Evolutionary conservation across 2,113 vertebrate species (phyloP).

Genomic region (Coreoperca whiteheadi): DNA sequence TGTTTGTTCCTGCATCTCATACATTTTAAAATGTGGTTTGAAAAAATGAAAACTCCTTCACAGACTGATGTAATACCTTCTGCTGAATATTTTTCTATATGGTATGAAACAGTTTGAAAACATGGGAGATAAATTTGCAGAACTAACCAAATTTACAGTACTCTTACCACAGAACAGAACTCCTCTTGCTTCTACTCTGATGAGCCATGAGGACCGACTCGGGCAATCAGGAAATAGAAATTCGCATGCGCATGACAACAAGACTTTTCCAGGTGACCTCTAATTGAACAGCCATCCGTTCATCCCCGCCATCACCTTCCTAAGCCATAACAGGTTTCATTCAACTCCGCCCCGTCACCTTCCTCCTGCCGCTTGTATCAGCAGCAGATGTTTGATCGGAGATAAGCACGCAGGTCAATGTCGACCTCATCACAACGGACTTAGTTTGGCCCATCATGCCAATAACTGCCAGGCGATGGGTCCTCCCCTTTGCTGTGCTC

Average conservation of each 20-base stretch:
- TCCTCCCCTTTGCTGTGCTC: constrained; percentile 59
- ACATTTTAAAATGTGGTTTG: constrained; percentile 59
- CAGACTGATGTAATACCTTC: constrained; percentile 46
- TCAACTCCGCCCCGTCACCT: constrained; percentile 38
- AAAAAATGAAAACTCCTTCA: constrained; percentile 59
- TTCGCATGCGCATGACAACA: constrained; percentile 65
- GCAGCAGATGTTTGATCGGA: constrained; percentile 80
- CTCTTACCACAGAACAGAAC: neutral
- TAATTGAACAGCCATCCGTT: constrained; percentile 66
- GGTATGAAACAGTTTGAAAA: constrained; percentile 26
- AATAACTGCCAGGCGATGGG: constrained; percentile 70
- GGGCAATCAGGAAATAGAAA: constrained; percentile 68
- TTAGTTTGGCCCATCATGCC: constrained; percentile 62
- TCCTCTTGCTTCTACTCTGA: neutral
- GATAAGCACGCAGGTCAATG: constrained; percentile 78
- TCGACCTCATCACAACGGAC: constrained; percentile 64
- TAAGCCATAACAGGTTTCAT: constrained; percentile 59
- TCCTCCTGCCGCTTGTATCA: constrained; percentile 45
- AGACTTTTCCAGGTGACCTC: constrained; percentile 74
- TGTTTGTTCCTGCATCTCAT: constrained; percentile 60
- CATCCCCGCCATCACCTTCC: constrained; percentile 42
- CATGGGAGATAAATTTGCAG: constrained; percentile 15
- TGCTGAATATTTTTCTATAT: constrained; percentile 12
- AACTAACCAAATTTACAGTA: constrained; percentile 10
- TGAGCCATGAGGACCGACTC: constrained; percentile 36